Evolutionary conservation across 2,113 vertebrate genomes (phyloP).

Genomic region (Sylvietta virens): DNA sequence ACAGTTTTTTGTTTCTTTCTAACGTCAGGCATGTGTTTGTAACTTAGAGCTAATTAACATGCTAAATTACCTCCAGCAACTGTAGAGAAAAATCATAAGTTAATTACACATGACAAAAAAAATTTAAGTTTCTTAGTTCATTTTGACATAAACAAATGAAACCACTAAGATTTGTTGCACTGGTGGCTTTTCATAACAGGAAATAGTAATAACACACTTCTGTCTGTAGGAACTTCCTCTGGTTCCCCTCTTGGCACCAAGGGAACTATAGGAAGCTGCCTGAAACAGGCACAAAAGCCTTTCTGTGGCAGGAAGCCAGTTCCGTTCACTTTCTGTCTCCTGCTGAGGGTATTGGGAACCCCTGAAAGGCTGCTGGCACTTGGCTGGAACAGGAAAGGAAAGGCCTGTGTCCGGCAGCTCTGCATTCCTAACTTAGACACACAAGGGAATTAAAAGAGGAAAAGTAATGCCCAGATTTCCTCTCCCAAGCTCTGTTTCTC

Average conservation of each 20-base stretch:
- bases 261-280: constrained; percentile 6
- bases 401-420: not conserved
- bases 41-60: constrained; percentile 9
- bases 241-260: not conserved
- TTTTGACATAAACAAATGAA: not conserved
- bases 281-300: not conserved
- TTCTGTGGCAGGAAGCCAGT: not conserved
- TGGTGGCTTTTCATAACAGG: constrained; percentile 23
- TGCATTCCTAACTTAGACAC: not conserved
- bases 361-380: not conserved
- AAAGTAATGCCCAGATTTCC: not conserved
- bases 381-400: not conserved
- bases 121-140: not conserved
- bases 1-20: not conserved
- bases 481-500: not conserved
- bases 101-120: not conserved
- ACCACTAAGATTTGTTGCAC: not conserved
- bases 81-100: not conserved
- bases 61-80: not conserved
- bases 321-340: not conserved
- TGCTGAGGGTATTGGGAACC: not conserved
- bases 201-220: constrained; percentile 13
- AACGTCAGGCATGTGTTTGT: not conserved
- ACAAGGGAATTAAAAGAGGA: not conserved
- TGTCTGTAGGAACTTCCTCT: constrained; percentile 35